Conservation (phyloP, 2,113 vertebrate species). For the Todiramphus saurophagus region DNA sequence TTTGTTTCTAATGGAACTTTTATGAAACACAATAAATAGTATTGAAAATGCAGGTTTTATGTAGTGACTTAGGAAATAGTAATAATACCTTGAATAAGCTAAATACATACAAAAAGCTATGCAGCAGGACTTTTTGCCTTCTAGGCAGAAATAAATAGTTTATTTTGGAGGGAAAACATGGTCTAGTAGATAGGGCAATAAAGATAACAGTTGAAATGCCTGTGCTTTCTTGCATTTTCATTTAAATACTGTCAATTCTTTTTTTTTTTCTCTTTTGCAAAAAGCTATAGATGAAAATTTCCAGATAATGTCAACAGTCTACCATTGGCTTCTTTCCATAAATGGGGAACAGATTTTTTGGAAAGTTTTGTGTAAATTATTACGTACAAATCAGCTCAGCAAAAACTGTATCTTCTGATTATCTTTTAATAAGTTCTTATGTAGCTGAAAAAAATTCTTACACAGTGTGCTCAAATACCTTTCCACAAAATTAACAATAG, state of each 20-base stretch:
- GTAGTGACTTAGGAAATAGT: neutral
- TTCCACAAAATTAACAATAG: neutral
- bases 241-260: neutral
- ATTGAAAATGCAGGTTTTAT: neutral
- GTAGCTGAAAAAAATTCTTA: neutral
- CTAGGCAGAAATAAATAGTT: neutral
- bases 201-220: neutral
- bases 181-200: neutral
- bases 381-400: neutral
- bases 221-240: neutral
- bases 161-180: neutral
- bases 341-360: neutral
- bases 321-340: neutral
- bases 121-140: neutral
- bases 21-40: conserved; percentile 33
- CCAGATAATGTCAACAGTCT: neutral
- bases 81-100: neutral
- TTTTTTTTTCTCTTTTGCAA: neutral
- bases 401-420: neutral
- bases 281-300: neutral
- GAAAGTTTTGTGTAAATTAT: neutral
- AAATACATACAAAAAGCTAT: neutral
- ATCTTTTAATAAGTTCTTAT: neutral
- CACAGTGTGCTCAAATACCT: neutral
- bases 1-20: conserved; percentile 33